Evolutionary conservation across 2,113 vertebrate genomes (phyloP).

Genomic region (Pardalotus punctatus): DNA sequence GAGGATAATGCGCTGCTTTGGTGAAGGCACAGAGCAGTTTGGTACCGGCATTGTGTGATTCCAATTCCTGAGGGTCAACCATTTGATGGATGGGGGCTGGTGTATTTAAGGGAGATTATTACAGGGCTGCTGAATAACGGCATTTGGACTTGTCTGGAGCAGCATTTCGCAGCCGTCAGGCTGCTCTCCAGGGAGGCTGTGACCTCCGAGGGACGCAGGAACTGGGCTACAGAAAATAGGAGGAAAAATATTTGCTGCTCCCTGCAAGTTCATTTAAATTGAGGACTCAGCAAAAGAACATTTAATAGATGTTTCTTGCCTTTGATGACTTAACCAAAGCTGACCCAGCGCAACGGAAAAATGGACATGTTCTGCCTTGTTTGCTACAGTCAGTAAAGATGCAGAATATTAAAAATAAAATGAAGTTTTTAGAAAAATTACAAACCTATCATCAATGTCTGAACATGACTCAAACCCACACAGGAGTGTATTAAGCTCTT

Average conservation of each 20-base stretch:
- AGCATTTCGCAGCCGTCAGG: background rate
- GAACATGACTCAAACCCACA: background rate
- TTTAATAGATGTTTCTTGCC: background rate
- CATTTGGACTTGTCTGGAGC: background rate
- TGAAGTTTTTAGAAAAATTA: background rate
- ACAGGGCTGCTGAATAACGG: background rate
- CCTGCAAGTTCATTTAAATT: background rate
- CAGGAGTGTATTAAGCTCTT: background rate
- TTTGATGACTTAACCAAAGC: slow-evolving; percentile 13
- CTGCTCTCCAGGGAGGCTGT: background rate
- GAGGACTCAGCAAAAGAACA: slow-evolving; percentile 19
- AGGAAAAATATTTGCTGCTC: slow-evolving; percentile 26
- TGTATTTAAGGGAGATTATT: background rate
- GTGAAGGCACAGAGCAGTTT: background rate
- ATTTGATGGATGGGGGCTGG: background rate
- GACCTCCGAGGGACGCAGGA: background rate
- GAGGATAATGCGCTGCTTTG: background rate
- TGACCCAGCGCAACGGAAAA: background rate
- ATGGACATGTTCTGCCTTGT: background rate
- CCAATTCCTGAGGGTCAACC: background rate
- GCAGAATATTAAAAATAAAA: background rate
- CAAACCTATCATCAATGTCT: background rate
- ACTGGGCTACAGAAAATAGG: background rate
- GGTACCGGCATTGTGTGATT: background rate
- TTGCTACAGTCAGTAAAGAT: background rate